These are phyloP conservation scores for Gorsachius goisagi DNA, from an alignment of 2,113 vertebrate species.

Conservation along the genomic window DNA sequence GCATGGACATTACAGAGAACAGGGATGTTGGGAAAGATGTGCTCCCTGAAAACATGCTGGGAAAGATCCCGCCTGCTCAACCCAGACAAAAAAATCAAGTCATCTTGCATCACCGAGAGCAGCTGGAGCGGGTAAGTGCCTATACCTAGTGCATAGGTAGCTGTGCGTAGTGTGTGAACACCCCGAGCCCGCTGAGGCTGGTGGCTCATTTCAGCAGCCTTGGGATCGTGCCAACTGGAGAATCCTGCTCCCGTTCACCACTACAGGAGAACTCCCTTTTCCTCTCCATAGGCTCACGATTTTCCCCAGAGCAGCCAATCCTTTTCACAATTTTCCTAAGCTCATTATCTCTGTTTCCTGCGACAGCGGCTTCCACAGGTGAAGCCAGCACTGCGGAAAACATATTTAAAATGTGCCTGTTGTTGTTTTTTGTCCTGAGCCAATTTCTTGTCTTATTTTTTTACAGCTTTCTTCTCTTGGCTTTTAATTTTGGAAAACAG, in stretches of 20 bases:
- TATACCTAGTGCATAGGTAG: neutral
- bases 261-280: neutral
- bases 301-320: neutral
- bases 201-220: neutral
- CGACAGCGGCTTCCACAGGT: neutral
- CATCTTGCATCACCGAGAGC: fast-evolving
- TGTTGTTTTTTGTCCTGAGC: neutral
- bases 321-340: neutral
- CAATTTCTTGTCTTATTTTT: neutral
- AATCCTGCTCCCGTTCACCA: neutral
- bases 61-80: neutral
- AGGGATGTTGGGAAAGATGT: neutral
- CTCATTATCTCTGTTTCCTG: neutral
- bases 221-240: neutral
- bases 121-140: neutral
- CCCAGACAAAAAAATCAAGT: neutral
- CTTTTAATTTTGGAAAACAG: constrained; percentile 18
- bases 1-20: neutral
- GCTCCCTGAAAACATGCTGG: neutral
- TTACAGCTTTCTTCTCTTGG: neutral
- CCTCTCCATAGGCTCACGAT: neutral
- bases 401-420: neutral
- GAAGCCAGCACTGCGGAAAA: neutral
- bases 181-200: neutral
- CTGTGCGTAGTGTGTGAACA: neutral